phyloP scores from a whole-genome alignment of 2,797 vertebrate species.

The Eremophila alpestris region DNA sequence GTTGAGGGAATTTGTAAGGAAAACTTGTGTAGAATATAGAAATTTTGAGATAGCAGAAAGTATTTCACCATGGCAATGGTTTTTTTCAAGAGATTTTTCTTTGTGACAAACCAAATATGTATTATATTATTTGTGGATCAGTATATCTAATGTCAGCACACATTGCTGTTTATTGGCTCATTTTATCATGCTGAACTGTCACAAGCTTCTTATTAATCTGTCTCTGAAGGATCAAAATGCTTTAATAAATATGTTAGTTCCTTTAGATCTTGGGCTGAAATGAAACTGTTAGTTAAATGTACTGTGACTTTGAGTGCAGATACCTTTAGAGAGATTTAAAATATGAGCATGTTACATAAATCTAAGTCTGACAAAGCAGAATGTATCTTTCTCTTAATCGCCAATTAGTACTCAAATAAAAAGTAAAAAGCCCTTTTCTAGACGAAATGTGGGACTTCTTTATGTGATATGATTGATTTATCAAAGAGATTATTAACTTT shows the following conservation, averaged over 20 bases:
- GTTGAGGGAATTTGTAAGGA: constrained; percentile 19
- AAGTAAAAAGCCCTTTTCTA: neutral
- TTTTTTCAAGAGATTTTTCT: constrained; percentile 63
- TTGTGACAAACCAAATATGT: constrained; percentile 60
- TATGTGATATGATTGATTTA: neutral
- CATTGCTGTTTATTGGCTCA: constrained; percentile 73
- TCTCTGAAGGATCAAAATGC: constrained; percentile 72
- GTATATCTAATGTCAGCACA: constrained; percentile 28
- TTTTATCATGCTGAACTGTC: constrained; percentile 77
- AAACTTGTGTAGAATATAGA: neutral
- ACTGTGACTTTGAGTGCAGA: constrained; percentile 49
- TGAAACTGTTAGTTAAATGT: constrained; percentile 60
- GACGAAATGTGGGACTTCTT: neutral
- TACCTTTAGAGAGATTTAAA: neutral
- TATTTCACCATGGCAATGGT: constrained; percentile 27
- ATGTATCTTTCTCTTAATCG: neutral
- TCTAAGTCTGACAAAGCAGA: neutral
- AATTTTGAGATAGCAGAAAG: neutral
- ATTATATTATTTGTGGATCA: constrained; percentile 54
- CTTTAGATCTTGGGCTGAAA: constrained; percentile 58
- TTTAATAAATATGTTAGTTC: constrained; percentile 72
- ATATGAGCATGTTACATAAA: neutral
- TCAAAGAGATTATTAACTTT: neutral
- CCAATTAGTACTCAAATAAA: constrained; percentile 19
- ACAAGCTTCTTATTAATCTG: constrained; percentile 73